phyloP scores from a whole-genome alignment of 2,113 vertebrate genomes.

The Corapipo altera region DNA sequence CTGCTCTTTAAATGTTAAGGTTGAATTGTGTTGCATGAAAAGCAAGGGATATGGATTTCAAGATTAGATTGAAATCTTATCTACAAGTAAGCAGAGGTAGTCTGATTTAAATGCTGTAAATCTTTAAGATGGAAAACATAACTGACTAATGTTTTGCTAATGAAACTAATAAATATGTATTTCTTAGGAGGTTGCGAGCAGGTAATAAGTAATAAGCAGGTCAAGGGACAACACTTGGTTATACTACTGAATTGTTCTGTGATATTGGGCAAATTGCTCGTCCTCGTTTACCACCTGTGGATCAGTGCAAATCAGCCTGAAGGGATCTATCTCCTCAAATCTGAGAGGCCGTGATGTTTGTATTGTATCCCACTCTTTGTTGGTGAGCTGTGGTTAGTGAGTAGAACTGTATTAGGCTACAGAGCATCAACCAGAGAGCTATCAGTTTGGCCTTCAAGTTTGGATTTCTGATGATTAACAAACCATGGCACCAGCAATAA shows the following conservation, averaged over 20 bases:
- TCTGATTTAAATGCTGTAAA: constrained; percentile 10
- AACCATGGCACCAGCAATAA: neutral
- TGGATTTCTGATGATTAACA: neutral
- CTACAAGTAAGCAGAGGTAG: constrained; percentile 5
- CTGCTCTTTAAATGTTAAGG: neutral
- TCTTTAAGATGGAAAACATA: neutral
- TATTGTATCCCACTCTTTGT: neutral
- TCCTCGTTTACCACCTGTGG: neutral
- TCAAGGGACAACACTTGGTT: neutral
- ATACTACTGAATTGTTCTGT: neutral
- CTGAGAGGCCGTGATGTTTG: neutral
- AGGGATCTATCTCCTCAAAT: neutral
- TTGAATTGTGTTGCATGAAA: constrained; percentile 24
- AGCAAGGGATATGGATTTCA: neutral
- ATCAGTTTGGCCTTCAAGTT: neutral
- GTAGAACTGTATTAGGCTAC: neutral
- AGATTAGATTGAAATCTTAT: constrained; percentile 59
- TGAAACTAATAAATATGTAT: neutral
- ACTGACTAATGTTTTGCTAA: neutral
- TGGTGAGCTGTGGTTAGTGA: neutral
- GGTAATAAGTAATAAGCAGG: neutral
- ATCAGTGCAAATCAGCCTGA: neutral
- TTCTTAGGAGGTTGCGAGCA: neutral
- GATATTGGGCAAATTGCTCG: neutral
- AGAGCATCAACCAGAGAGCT: neutral